phyloP scores from a whole-genome alignment of 1,140 invertebrate genomes.

The Anthonomus grandis region DNA sequence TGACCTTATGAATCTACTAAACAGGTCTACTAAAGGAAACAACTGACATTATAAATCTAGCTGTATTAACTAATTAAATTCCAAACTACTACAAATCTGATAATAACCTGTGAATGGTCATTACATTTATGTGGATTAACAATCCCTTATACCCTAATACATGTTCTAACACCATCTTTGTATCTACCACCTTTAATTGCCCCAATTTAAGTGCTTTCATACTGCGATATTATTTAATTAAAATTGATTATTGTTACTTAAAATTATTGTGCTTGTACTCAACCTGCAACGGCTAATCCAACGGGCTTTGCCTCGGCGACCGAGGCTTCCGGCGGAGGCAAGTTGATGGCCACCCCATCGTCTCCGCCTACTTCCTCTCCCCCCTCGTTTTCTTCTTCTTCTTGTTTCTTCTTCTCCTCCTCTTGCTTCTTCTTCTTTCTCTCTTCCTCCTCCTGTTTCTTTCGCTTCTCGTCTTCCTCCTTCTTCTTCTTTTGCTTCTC shows the following conservation, averaged over 20 bases:
- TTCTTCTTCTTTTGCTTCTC: slow-evolving; percentile 44
- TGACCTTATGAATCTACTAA: too few relatives aligned
- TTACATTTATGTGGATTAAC: too few relatives aligned
- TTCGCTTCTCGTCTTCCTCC: slow-evolving; percentile 45
- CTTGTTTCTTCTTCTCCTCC: slow-evolving; percentile 48
- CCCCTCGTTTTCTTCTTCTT: slow-evolving; percentile 43
- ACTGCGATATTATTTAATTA: neutral
- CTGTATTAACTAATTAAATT: too few relatives aligned
- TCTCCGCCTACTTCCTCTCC: slow-evolving; percentile 53
- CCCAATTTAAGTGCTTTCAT: neutral
- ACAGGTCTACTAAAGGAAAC: too few relatives aligned
- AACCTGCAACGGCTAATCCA: slow-evolving; percentile 55
- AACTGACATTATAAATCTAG: too few relatives aligned
- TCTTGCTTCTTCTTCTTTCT: slow-evolving; percentile 41
- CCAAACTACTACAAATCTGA: too few relatives aligned
- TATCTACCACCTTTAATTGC: neutral
- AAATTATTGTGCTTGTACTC: neutral
- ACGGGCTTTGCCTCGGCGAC: slow-evolving; percentile 70
- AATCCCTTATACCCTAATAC: too few relatives aligned
- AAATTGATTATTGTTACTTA: neutral
- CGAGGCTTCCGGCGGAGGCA: slow-evolving; percentile 55
- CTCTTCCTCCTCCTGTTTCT: slow-evolving; percentile 44
- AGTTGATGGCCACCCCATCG: slow-evolving; percentile 50
- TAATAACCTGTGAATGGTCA: too few relatives aligned
- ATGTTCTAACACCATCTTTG: too few relatives aligned